These are phyloP conservation scores for Cerceris rybyensis DNA, from an alignment of 2,888 invertebrate genomes.

Conservation along the genomic window DNA sequence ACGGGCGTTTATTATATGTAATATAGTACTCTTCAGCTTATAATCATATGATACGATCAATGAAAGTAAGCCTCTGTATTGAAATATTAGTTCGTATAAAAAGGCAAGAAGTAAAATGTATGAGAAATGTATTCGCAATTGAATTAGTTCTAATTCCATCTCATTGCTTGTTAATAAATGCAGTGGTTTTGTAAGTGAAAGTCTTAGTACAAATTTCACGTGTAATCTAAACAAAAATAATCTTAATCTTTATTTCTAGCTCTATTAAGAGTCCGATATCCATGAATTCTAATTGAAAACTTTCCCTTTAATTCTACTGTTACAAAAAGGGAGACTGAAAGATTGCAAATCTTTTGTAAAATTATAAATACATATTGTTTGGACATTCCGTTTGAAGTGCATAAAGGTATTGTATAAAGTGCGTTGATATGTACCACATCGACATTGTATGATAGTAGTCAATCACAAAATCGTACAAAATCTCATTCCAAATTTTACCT, in stretches of 20 bases:
- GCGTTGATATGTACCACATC: background rate
- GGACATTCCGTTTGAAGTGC: no score
- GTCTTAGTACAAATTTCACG: background rate
- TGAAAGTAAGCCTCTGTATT: slow-evolving; percentile 35
- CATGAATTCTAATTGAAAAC: background rate
- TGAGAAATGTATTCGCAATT: slow-evolving; percentile 32
- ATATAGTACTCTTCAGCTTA: slow-evolving; percentile 28
- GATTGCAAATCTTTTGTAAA: background rate
- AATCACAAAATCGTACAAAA: background rate
- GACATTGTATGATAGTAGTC: background rate
- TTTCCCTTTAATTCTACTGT: background rate
- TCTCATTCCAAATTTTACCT: background rate
- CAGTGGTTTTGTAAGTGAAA: slow-evolving; percentile 6
- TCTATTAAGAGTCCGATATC: no score
- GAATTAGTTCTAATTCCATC: slow-evolving; percentile 65
- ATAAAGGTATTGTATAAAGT: no score
- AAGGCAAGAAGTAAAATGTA: slow-evolving; percentile 11
- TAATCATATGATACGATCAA: slow-evolving; percentile 18
- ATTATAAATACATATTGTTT: background rate
- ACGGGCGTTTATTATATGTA: slow-evolving; percentile 28
- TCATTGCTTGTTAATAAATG: slow-evolving; percentile 33
- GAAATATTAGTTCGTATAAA: slow-evolving; percentile 35
- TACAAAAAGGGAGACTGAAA: no score
- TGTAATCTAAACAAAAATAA: background rate
- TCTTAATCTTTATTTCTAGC: no score